phyloP scores from a whole-genome alignment of 2,113 vertebrate genomes.

The Cavia porcellus region DNA sequence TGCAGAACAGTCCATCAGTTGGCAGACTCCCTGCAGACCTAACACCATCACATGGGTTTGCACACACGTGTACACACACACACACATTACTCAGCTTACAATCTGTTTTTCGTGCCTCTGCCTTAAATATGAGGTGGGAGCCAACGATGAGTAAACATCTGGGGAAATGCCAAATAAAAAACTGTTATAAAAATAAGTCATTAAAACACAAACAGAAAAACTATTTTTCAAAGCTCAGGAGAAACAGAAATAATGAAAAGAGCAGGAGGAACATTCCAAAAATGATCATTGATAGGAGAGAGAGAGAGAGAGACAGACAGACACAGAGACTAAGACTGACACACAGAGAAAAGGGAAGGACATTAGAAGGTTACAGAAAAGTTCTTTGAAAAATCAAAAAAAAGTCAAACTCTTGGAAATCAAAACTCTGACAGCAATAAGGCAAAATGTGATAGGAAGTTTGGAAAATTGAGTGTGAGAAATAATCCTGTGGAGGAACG shows the following conservation, averaged over 20 bases:
- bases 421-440: neutral
- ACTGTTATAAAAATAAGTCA: neutral
- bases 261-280: slow-evolving; percentile 30
- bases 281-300: neutral
- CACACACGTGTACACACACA: neutral
- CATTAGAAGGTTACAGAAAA: neutral
- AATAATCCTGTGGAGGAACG: neutral
- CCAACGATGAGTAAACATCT: neutral
- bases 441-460: neutral
- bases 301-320: neutral
- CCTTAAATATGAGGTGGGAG: neutral
- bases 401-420: neutral
- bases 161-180: neutral
- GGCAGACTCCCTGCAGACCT: neutral
- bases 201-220: too few relatives aligned
- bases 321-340: neutral
- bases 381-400: neutral
- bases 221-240: neutral
- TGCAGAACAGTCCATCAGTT: neutral
- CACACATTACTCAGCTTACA: neutral
- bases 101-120: neutral
- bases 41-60: neutral
- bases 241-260: neutral
- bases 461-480: slow-evolving; percentile 4
- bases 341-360: neutral